Evolutionary conservation across 2,888 invertebrate genomes (phyloP).

Genomic region (Sceliomorpha sp.): DNA sequence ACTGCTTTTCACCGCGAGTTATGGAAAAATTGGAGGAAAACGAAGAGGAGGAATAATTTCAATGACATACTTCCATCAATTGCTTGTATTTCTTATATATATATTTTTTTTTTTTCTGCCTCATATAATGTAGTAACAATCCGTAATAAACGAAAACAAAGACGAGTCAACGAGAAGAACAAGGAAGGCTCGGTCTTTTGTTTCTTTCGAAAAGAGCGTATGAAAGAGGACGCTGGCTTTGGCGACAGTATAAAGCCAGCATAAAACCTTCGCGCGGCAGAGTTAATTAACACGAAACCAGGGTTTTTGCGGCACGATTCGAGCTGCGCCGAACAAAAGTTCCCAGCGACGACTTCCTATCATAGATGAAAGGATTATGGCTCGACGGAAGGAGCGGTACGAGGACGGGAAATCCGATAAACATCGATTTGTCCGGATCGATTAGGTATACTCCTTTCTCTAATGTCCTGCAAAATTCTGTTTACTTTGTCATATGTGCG

Average conservation of each 20-base stretch:
- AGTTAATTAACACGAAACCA: constrained; percentile 63
- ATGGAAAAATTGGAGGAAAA: no score
- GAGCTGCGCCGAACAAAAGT: constrained; percentile 15
- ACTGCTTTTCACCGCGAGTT: no score
- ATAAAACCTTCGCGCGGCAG: constrained; percentile 23
- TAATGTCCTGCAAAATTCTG: no score
- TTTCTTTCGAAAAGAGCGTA: constrained; percentile 35
- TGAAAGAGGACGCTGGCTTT: constrained; percentile 26
- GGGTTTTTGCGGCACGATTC: constrained; percentile 22
- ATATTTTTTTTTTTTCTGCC: no score
- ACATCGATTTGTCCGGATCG: constrained; percentile 4
- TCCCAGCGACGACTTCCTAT: constrained; percentile 2
- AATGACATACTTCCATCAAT: no score
- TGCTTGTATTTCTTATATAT: no score
- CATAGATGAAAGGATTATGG: constrained; percentile 8
- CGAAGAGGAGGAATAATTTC: no score
- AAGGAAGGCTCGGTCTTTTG: constrained; percentile 27
- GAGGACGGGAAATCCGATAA: constrained; percentile 8
- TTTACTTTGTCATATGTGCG: no score
- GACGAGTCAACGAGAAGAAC: constrained; percentile 29
- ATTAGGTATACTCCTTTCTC: constrained; percentile 8
- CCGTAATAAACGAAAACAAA: constrained; percentile 28
- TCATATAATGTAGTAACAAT: no score
- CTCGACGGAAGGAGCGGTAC: not conserved
- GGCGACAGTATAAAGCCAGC: constrained; percentile 18